A percentile compares a stretch with the other conserved stretches of the same genome.
Evolutionary conservation across 2,113 vertebrate genomes (phyloP).

Genomic region (Lanius ludovicianus): DNA sequence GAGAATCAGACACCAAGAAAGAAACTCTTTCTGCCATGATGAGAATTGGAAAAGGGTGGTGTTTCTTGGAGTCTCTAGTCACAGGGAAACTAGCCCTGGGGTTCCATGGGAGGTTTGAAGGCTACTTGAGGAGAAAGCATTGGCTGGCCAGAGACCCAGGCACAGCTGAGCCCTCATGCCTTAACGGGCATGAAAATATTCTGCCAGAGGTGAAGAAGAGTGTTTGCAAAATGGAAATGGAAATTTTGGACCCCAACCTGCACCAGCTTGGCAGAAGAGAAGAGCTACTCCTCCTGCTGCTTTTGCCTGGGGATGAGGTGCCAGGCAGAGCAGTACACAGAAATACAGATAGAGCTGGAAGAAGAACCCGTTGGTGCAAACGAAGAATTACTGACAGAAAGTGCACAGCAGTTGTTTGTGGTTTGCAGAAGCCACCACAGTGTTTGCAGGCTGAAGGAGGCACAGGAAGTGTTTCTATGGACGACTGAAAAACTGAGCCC

Average conservation of each 20-base stretch:
- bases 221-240: background rate
- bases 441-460: background rate
- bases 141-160: background rate
- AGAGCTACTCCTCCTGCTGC: background rate
- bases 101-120: background rate
- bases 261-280: fast-evolving
- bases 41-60: background rate
- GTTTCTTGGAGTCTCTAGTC: background rate
- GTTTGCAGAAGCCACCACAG: background rate
- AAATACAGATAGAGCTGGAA: background rate
- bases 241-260: background rate
- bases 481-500: background rate
- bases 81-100: background rate
- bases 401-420: background rate
- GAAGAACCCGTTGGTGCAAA: background rate
- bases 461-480: slow-evolving; percentile 6
- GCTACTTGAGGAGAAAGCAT: background rate
- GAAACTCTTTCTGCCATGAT: background rate
- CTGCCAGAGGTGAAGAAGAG: background rate
- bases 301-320: background rate
- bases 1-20: background rate
- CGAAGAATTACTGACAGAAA: background rate
- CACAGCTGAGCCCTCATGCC: background rate
- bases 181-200: background rate
- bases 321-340: background rate